Evolutionary conservation across 2,888 invertebrate genomes (phyloP), one percentile per base, ranked within the genome.

Genomic region (Meta bourneti): DNA sequence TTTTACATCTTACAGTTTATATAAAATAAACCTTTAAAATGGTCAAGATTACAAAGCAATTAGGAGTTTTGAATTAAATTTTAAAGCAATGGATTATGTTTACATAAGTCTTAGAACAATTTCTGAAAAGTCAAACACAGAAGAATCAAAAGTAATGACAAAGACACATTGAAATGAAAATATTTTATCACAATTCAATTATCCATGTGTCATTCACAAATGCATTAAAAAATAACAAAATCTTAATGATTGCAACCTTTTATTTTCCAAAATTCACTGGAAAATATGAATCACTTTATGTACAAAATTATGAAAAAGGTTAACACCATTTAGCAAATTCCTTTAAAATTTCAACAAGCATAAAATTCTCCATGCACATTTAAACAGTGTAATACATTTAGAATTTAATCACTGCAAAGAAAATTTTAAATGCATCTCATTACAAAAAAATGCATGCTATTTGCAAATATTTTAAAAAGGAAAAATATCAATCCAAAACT

Each of bases 141-240:
- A 19, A 19, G 5, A 34, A 20, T 49, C 72, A 84, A n/a, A n/a
- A 61, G 74, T 74, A 74, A 84, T 61, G 84, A 84, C 84, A 74
- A 19, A 52, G 34, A 61, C 61, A 75, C n/a, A 75, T 77, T 48
- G 70, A 87, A 87, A 80, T 87, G 87, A 87, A 87, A 87, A 80
- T 52, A 77, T 72, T 80, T 86, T 87, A 87, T 87, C 87, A 87
- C 87, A 87, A 79, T 51, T 87, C 54, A 34, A 86, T 19, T 83
- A 83, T 52, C 49, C 74, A 83, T 83, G 72, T 80, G 80, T 78
- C 78, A 71, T 80, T 54, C 78, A 79, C 54, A 72, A 72, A 72
- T 80, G 54, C 80, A 86, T 70, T 61, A 80, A 79, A n/a, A 85
- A 86, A 77, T 70, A 77, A 86, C 77, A 86, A 51, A 84, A 84